Evolutionary conservation across 2,113 vertebrate species (phyloP), one percentile per base, ranked within the genome.

Genomic region (Mellivora capensis): DNA sequence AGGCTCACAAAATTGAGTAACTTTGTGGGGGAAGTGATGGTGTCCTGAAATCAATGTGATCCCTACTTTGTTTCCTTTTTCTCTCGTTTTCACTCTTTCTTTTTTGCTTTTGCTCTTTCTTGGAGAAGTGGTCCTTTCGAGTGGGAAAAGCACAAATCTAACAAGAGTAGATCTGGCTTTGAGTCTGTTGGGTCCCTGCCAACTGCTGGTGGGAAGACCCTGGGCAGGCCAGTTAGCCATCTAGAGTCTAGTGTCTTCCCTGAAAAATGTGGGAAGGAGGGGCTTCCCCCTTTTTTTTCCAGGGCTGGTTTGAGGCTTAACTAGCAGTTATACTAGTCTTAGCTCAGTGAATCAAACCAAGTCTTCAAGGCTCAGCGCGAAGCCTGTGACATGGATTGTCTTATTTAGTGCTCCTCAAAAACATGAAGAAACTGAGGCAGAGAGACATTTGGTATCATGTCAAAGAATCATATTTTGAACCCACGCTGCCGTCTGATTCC

Each of bases 381-480:
- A 52, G 14, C 3, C 34, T 27, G 9, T 72, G 42, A 72, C 17
- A 21, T 25, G 14, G 6, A 27, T 74, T 44, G 34, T 54, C 39
- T 87, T 39, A 52, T 42, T 62, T 37, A 57, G 42, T 47, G 29
- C 34, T 81, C 27, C 69, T n/a, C 20, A 7, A 37, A 94, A 12
- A 18, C 14, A 2, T 2, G 13, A 47, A 6, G 44, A 82, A 69
- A 91, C 59, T 31, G 39, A 91, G 44, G 54, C 20, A 86, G 18
- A 61, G 49, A 39, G n/a, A 86, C 31, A 5, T 37, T 61, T 82
- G 52, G 27, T 82, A 17, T 42, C 37, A 47, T 64, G 23, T 83
- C 82, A 77, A 64, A n/a, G 39, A 94, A 87, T 76, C n/a, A 3
- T 81, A 84, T 84, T 89, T 92, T 54, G 31, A 82, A 49, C 21